These are phyloP conservation scores for Sinocyclocheilus maitianheensis DNA, from an alignment of 2,113 vertebrate species.

Conservation along the genomic window DNA sequence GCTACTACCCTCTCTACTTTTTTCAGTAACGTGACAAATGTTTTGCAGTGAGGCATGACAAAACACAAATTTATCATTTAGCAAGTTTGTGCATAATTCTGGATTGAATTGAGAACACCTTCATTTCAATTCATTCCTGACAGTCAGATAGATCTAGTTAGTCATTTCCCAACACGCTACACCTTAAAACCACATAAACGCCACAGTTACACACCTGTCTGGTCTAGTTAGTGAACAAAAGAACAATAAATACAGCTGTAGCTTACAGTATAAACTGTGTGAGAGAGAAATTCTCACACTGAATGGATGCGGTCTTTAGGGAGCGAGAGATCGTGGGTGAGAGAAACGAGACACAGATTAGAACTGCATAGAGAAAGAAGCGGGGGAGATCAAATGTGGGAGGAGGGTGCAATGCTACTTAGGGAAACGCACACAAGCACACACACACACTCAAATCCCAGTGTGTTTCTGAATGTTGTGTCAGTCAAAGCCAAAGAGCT, in stretches of 20 bases:
- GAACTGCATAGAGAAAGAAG: constrained; percentile 46
- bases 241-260: constrained; percentile 16
- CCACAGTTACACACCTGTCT: neutral
- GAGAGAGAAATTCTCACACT: constrained; percentile 19
- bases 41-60: neutral
- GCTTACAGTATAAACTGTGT: constrained; percentile 5
- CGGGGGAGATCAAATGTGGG: constrained; percentile 49
- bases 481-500: constrained; percentile 48
- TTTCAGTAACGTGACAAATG: neutral
- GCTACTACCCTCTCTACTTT: neutral
- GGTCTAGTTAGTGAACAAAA: neutral
- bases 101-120: neutral
- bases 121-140: neutral
- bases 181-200: neutral
- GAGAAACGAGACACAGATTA: constrained; percentile 52
- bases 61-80: neutral
- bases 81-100: neutral
- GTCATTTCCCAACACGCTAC: neutral
- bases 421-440: constrained; percentile 45
- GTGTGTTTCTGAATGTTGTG: constrained; percentile 52
- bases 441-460: constrained; percentile 33
- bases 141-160: neutral
- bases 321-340: constrained; percentile 35
- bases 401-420: constrained; percentile 49
- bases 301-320: constrained; percentile 18